Percentiles rank a stretch among this genome's conserved stretches.
Conservation (phyloP, 2,113 vertebrate genomes). For the Chaetodon auriga region DNA sequence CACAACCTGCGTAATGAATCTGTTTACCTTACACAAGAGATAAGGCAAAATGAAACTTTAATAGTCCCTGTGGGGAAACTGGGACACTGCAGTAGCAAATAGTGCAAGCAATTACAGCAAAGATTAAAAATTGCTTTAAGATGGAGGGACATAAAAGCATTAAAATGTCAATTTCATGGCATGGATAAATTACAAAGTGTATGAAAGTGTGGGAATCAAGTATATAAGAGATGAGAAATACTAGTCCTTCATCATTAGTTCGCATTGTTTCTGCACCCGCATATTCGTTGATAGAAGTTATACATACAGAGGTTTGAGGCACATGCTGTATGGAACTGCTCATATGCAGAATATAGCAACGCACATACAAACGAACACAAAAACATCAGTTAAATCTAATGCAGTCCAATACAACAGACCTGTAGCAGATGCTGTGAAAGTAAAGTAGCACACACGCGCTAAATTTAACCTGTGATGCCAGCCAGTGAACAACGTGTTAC, state of each 20-base stretch:
- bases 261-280: background rate
- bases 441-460: background rate
- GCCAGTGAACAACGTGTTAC: background rate
- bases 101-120: background rate
- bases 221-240: background rate
- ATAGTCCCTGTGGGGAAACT: conserved; percentile 44
- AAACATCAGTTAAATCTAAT: background rate
- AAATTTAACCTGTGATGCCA: background rate
- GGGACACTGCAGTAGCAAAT: conserved; percentile 5
- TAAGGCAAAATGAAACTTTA: conserved; percentile 67
- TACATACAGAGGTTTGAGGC: no score
- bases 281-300: background rate
- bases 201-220: background rate
- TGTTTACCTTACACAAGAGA: conserved; percentile 71
- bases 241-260: background rate
- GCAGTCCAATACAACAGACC: background rate
- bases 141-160: background rate
- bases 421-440: background rate
- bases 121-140: background rate
- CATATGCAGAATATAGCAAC: background rate
- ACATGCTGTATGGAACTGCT: background rate
- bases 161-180: background rate
- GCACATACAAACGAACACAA: background rate
- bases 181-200: background rate
- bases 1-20: conserved; percentile 72